phyloP scores from a whole-genome alignment of 2,113 vertebrate genomes.

The Spea multiplicata region DNA sequence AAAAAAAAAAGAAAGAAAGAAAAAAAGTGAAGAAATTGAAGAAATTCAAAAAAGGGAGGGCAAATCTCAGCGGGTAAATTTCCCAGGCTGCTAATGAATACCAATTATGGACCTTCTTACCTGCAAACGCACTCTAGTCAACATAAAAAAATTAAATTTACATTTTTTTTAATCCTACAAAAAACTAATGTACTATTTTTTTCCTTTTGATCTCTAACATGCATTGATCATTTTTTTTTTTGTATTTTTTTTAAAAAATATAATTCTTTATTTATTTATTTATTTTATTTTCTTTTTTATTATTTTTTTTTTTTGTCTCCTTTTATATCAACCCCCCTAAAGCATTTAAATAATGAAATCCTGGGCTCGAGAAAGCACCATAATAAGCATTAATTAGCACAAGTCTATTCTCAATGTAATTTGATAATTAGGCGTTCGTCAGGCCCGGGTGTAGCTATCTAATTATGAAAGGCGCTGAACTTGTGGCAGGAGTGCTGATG shows the following conservation, averaged over 20 bases:
- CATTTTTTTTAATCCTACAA: conserved; percentile 85
- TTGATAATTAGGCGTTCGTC: conserved; percentile 95
- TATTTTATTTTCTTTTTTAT: conserved; percentile 59
- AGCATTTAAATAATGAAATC: conserved; percentile 97
- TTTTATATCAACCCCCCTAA: conserved; percentile 58
- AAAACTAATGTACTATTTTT: conserved; percentile 78
- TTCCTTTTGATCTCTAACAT: conserved; percentile 78
- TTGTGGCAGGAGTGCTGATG: conserved; percentile 89
- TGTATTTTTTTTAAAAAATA: conserved; percentile 50
- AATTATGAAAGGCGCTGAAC: conserved; percentile 86
- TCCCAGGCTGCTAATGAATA: conserved; percentile 86
- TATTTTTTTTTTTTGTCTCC: conserved; percentile 2
- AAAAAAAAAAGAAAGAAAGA: conserved; percentile 49
- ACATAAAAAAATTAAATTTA: conserved; percentile 81
- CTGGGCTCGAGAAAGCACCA: conserved; percentile 95
- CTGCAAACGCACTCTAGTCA: conserved; percentile 83
- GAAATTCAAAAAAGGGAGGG: conserved; percentile 8
- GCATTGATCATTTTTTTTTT: conserved; percentile 81
- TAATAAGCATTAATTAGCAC: conserved; percentile 99
- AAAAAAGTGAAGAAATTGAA: conserved; percentile 12
- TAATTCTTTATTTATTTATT: conserved; percentile 51
- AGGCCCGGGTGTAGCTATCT: conserved; percentile 83
- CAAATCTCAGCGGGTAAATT: conserved; percentile 70
- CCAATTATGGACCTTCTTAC: conserved; percentile 83
- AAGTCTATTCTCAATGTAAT: conserved; percentile 99